These are phyloP conservation scores for Liolophura sinensis DNA, from an alignment of 1,140 invertebrate genomes.

Conservation along the genomic window DNA sequence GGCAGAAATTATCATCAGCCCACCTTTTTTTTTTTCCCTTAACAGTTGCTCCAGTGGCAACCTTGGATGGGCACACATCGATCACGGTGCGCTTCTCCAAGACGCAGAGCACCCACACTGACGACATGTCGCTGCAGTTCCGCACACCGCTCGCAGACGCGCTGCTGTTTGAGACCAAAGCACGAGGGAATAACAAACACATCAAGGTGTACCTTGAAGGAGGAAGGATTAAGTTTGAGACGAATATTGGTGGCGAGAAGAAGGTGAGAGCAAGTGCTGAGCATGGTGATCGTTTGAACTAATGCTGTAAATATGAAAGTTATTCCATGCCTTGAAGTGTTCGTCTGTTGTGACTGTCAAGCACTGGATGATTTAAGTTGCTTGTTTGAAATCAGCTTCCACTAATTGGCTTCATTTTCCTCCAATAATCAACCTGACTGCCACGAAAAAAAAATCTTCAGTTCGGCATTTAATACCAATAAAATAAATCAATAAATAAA, in stretches of 20 bases:
- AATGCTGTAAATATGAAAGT: too few relatives aligned
- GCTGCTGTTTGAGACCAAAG: constrained; percentile 41
- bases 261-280: constrained; percentile 29
- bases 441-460: too few relatives aligned
- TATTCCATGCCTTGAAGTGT: too few relatives aligned
- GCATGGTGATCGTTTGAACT: too few relatives aligned
- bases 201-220: constrained; percentile 34
- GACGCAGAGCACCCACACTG: constrained; percentile 29
- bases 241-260: constrained; percentile 35
- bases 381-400: too few relatives aligned
- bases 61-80: constrained; percentile 32
- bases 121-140: constrained; percentile 50
- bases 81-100: constrained; percentile 17
- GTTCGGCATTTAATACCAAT: too few relatives aligned
- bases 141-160: constrained; percentile 34
- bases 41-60: constrained; percentile 40
- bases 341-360: too few relatives aligned
- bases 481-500: too few relatives aligned
- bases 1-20: too few relatives aligned
- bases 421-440: too few relatives aligned
- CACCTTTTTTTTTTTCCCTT: constrained; percentile 5
- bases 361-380: too few relatives aligned
- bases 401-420: too few relatives aligned
- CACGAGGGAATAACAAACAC: constrained; percentile 23
- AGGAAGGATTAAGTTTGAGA: constrained; percentile 39